Conservation (phyloP, 2,888 invertebrate species). For the Uloborus plumipes region DNA sequence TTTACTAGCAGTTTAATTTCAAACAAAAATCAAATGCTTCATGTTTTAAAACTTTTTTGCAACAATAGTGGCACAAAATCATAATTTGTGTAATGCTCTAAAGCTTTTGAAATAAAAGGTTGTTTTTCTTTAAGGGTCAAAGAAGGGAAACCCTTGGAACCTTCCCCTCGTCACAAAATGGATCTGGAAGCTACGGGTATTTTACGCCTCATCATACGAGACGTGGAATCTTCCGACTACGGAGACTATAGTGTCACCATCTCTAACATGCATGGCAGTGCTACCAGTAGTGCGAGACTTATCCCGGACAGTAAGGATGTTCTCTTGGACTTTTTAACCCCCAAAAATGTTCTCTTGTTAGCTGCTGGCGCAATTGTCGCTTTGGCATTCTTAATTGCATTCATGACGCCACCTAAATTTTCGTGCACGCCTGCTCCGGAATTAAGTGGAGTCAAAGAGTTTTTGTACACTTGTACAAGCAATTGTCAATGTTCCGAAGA, state of each 20-base stretch:
- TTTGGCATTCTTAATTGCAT: constrained; percentile 27
- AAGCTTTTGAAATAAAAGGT: background rate
- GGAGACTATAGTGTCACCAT: constrained; percentile 88
- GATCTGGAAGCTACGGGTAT: constrained; percentile 81
- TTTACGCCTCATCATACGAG: constrained; percentile 83
- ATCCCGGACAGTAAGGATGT: constrained; percentile 80
- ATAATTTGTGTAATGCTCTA: too few species aligned
- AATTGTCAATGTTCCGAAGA: constrained; percentile 50
- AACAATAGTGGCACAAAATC: background rate
- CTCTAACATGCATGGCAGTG: constrained; percentile 83
- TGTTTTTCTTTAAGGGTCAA: constrained; percentile 69
- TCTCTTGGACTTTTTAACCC: constrained; percentile 42
- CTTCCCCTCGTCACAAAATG: constrained; percentile 82
- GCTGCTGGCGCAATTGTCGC: constrained; percentile 16
- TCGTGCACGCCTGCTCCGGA: constrained; percentile 28
- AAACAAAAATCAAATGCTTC: background rate
- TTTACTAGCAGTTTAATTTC: background rate
- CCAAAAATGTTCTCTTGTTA: constrained; percentile 13
- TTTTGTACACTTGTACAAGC: constrained; percentile 46
- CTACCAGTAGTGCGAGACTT: constrained; percentile 74
- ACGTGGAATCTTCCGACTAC: constrained; percentile 80
- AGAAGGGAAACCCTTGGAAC: constrained; percentile 80
- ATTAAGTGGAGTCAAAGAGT: constrained; percentile 45
- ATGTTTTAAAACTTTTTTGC: background rate
- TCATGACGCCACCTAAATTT: constrained; percentile 49